Evolutionary conservation across 2,888 invertebrate species (phyloP), one percentile per base, ranked within the genome.

Genomic region (Cynaeus angustus): DNA sequence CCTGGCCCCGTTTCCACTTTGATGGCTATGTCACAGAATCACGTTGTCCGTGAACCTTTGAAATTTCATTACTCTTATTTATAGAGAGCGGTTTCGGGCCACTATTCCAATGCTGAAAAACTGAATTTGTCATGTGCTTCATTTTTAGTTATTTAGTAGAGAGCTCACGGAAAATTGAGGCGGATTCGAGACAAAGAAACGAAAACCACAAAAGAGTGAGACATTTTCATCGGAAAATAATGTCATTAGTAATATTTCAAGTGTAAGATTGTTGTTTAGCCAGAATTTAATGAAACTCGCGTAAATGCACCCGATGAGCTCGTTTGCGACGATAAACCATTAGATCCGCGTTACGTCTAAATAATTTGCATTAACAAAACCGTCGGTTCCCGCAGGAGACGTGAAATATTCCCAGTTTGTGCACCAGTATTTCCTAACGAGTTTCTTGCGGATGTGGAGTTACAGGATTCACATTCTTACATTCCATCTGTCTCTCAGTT

Each of bases 1-100:
- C 55, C 70, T 48, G 64, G 62, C 58, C 64, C 65, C 65, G 66
- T 72, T 72, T 72, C 67, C 64, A 64, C 70, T 72, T 70, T 72
- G 72, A 70, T 70, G 72, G 58, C 69, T 67, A 70, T 64, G 72
- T 67, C 67, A 55, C 56, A 50, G 72, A 64, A 72, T 72, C 72
- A 72, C 72, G 72, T 68, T 55, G 52, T 70, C 66, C 59, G 64
- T 66, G 69, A 62, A 66, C 66, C 72, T 70, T 67, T 70, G 72
- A 69, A 72, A 72, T 62, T 67, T 72, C 65, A 72, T 72, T 70
- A 66, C 62, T 62, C 62, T 72, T 68, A 68, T 71, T 58, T 62
- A 67, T 71, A 13, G 48, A 48, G 48, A 46, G 59, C 26, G 46
- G 13, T 46, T 10, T 9, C 28, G 16, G 46, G 14, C 21, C 14